Conservation (phyloP, 2,113 vertebrate species). For the Daphoenositta chrysoptera region DNA sequence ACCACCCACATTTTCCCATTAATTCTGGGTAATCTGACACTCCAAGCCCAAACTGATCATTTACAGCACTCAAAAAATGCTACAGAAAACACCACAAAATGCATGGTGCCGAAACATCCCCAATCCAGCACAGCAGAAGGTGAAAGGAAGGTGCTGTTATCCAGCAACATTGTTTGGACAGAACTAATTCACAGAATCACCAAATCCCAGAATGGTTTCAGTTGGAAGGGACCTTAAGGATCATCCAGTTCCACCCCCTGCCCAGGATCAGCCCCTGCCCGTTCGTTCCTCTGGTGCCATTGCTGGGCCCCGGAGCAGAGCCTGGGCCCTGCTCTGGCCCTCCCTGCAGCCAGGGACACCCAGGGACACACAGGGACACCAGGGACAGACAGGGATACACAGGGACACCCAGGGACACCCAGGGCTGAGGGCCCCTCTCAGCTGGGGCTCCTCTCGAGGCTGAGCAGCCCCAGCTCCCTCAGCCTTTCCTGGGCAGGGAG, state of each 20-base stretch:
- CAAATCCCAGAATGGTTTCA: too few relatives aligned
- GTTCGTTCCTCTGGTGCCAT: fast-evolving
- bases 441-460: background rate
- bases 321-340: background rate
- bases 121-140: background rate
- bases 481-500: background rate
- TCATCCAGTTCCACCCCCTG: too few relatives aligned
- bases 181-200: background rate
- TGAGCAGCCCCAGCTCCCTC: background rate
- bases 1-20: background rate
- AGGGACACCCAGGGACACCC: background rate
- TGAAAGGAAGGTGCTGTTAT: background rate
- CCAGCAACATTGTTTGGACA: background rate
- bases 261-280: background rate
- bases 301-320: background rate
- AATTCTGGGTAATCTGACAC: background rate
- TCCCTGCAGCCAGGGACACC: background rate
- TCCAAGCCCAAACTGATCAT: background rate
- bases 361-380: background rate
- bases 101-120: fast-evolving
- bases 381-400: fast-evolving
- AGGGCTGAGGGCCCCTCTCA: background rate
- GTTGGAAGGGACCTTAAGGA: background rate
- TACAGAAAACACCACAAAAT: background rate
- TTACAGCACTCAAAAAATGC: background rate